These are phyloP conservation scores for Ophion ellenae DNA, from an alignment of 2,888 invertebrate species.

Conservation along the genomic window DNA sequence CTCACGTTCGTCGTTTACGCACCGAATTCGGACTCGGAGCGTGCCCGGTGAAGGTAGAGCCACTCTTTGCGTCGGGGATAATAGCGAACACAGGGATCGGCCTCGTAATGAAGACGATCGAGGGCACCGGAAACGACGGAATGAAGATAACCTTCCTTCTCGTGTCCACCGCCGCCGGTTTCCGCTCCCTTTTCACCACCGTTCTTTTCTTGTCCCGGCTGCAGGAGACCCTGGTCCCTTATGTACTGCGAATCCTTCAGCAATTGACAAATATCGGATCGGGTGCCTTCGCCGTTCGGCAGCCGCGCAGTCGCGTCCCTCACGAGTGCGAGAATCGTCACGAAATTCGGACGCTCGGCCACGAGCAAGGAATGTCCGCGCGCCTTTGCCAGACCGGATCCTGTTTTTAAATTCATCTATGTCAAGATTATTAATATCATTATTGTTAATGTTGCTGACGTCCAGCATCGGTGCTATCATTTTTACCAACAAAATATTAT, in stretches of 20 bases:
- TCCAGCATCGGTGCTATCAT: no score
- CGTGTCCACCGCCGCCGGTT: slow-evolving; percentile 71
- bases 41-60: slow-evolving; percentile 95
- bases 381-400: slow-evolving; percentile 85
- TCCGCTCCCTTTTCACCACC: slow-evolving; percentile 72
- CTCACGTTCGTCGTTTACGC: slow-evolving; percentile 66
- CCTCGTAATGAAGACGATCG: slow-evolving; percentile 94
- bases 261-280: slow-evolving; percentile 95
- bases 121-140: slow-evolving; percentile 95
- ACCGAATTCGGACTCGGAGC: slow-evolving; percentile 88
- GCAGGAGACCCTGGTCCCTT: slow-evolving; percentile 72
- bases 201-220: slow-evolving; percentile 77
- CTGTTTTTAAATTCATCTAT: slow-evolving; percentile 18
- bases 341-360: slow-evolving; percentile 94
- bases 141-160: slow-evolving; percentile 88
- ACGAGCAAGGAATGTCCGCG: slow-evolving; percentile 93
- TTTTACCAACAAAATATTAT: no score
- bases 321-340: slow-evolving; percentile 95
- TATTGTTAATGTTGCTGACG: background rate
- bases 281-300: slow-evolving; percentile 97
- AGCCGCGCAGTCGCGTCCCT: slow-evolving; percentile 96
- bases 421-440: background rate
- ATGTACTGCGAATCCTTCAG: slow-evolving; percentile 91
- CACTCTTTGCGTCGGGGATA: slow-evolving; percentile 96
- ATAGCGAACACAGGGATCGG: slow-evolving; percentile 97